Evolutionary conservation across 2,888 invertebrate genomes (phyloP).

Genomic region (Polydrusus tereticollis): DNA sequence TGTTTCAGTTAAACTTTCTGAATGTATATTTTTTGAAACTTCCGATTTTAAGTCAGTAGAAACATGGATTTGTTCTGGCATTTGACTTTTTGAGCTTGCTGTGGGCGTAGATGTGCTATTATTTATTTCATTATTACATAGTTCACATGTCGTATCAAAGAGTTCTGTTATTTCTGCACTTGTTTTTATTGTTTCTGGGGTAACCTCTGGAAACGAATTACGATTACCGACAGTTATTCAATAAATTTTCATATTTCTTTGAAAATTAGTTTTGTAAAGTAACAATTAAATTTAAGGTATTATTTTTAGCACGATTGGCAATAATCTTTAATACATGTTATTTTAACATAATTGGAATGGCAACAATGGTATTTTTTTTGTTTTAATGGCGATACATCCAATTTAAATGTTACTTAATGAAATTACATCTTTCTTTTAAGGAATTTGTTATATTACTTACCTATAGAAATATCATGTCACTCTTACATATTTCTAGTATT

Average conservation of each 20-base stretch:
- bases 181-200: neutral
- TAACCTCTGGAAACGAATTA: neutral
- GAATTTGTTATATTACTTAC: neutral
- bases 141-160: slow-evolving; percentile 18
- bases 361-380: slow-evolving; percentile 3
- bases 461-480: neutral
- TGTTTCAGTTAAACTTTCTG: neutral
- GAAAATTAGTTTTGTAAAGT: neutral
- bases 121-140: slow-evolving; percentile 23
- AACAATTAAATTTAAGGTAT: neutral
- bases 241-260: neutral
- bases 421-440: neutral
- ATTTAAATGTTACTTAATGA: slow-evolving; percentile 3
- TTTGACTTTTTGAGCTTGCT: neutral
- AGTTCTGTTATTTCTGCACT: neutral
- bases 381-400: neutral
- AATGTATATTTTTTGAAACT: neutral
- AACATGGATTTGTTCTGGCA: neutral
- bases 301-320: neutral
- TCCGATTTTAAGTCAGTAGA: neutral
- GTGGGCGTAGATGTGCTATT: neutral
- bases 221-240: too few relatives aligned
- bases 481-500: neutral
- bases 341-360: neutral
- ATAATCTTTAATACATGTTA: neutral